Base-by-base conservation (phyloP, 2,797 vertebrate genomes). In the Apogon talboti region DNA sequence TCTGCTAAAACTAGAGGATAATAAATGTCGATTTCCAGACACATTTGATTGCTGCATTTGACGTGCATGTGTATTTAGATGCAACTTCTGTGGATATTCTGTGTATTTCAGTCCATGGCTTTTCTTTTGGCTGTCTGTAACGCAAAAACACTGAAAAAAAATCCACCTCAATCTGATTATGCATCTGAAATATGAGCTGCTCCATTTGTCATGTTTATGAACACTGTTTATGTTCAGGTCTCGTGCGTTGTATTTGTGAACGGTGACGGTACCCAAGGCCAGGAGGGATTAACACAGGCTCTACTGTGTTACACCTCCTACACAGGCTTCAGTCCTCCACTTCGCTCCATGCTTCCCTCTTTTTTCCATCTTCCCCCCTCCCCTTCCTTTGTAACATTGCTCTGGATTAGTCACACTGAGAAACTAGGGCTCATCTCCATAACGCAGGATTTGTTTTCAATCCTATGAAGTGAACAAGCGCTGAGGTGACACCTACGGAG, bases 381-480 rank as follows among this genome's bases (percentile, higher is more conserved):
- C 47, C 35, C 58, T 52, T 43, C 48, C 74, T 82, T 81, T 78
- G 78, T 68, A 80, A 74, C 68, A 70, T 82, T 28, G 69, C 76
- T 80, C 69, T 79, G 79, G 72, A 90, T 93, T 91, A 87, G 89
- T 91, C 86, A 91, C 85, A 78, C 81, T 60, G 60, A 67, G 66
- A 89, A 92, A 90, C 79, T 87, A 78, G 90, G 87, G 82, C 90
- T 93, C 91, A 91, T 92, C 86, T 92, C 87, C 91, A 91, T 91
- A 91, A 87, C 33, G 79, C 82, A 66, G 80, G 88, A 90, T 92
- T 90, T 87, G 78, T 82, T 87, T 91, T 81, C 81, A 86, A 74
- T 83, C 72, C 76, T 61, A 64, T 81, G 79, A 90, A 82, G 82
- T 78, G 83, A 87, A 83, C 61, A 80, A 82, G 86, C 53, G 71